A percentile compares a stretch with the other conserved stretches of the same genome.
phyloP scores from a whole-genome alignment of 2,113 vertebrate genomes.

The Calidris pygmaea region DNA sequence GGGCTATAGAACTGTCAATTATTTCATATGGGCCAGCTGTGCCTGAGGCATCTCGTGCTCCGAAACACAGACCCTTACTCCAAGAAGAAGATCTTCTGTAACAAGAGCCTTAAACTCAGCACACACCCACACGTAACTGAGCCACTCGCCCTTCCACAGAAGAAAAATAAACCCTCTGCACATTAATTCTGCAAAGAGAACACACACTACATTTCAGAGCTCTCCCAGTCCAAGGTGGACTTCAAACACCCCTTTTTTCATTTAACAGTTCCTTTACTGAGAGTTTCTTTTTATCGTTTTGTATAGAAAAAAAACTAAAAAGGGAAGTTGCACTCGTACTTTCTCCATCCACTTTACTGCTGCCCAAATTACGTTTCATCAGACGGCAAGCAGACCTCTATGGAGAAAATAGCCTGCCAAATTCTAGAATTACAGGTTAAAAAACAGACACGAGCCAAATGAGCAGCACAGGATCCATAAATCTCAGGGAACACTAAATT shows the following conservation, averaged over 20 bases:
- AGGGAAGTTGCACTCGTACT: not conserved
- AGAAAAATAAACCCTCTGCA: not conserved
- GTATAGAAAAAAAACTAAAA: not conserved
- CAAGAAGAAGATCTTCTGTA: not conserved
- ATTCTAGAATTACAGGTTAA: constrained; percentile 21
- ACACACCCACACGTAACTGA: not conserved
- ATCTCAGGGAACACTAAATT: constrained; percentile 40
- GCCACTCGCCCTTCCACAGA: not conserved
- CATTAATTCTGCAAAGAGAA: not conserved
- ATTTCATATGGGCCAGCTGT: constrained; percentile 13
- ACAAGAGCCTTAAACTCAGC: not conserved
- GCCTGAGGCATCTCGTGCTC: not conserved
- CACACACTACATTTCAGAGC: not conserved
- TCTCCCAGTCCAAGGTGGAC: not conserved
- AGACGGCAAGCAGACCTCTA: not conserved
- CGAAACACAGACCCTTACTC: not conserved
- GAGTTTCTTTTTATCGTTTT: not conserved
- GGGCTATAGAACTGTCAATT: constrained; percentile 13
- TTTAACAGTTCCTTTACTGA: not conserved
- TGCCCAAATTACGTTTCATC: not conserved
- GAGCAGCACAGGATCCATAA: constrained; percentile 49
- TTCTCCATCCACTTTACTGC: not conserved
- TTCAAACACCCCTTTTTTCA: not conserved
- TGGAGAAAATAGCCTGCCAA: not conserved
- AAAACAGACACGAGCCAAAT: not conserved